A percentile compares a stretch with the other conserved stretches of the same genome.
Conservation (phyloP, 1,140 invertebrate genomes). For the Megalonaias nervosa region DNA sequence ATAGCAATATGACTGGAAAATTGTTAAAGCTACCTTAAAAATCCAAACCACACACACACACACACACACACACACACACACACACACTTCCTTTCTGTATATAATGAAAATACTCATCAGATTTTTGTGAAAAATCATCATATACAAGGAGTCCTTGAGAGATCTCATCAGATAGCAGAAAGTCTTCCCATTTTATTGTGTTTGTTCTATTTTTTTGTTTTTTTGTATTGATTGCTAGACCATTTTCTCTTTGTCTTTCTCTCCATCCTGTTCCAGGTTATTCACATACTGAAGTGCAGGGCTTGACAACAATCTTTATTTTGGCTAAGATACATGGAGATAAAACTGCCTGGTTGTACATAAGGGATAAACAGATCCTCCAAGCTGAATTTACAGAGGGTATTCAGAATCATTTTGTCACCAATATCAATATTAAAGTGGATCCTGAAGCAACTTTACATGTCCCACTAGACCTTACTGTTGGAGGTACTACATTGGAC, state of each 20-base stretch:
- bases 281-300: conserved; percentile 43
- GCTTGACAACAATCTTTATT: conserved; percentile 29
- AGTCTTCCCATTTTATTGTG: too few species aligned
- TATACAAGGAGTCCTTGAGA: too few species aligned
- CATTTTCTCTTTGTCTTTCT: not conserved
- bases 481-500: conserved; percentile 41
- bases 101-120: too few species aligned
- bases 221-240: too few species aligned
- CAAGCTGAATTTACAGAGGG: conserved; percentile 51
- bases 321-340: conserved; percentile 52
- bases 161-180: too few species aligned
- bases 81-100: too few species aligned
- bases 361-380: conserved; percentile 45
- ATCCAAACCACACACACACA: too few species aligned
- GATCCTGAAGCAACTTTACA: conserved; percentile 46
- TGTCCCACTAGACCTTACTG: conserved; percentile 51
- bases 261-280: conserved; percentile 39
- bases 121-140: too few species aligned
- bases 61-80: too few species aligned
- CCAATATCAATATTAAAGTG: conserved; percentile 51
- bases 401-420: conserved; percentile 33
- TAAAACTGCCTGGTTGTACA: conserved; percentile 48
- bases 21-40: too few species aligned
- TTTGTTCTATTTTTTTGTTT: too few species aligned
- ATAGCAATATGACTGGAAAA: too few species aligned